Evolutionary conservation across 2,888 invertebrate species (phyloP), one percentile per base, ranked within the genome.

Genomic region (Rhaphigaster nebulosa): DNA sequence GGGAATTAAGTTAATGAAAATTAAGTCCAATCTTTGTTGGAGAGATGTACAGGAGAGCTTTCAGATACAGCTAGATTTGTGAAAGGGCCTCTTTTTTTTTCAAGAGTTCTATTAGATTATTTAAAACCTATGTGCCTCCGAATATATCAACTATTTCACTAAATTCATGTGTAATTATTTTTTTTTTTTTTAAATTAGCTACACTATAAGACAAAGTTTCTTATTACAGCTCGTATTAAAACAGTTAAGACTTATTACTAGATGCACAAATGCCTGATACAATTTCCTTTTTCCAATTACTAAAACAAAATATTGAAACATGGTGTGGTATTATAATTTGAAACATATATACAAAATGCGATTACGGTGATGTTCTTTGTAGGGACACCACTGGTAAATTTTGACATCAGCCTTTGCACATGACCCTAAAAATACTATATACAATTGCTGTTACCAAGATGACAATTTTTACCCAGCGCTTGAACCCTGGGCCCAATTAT

Each of bases 351-450:
- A 89, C 89, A 89, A 89, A 34, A 76, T 23, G 89, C 45, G 89
- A 76, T 70, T 76, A 76, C 76, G 26, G 70, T 76, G 89, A 38
- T 89, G 45, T 6, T 50, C 76, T 29, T n/a, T 29, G 20, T 6
- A 23, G 34, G 23, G 41, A n/a, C 56, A 88, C 26, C 88, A 76
- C 76, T 89, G 89, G 89, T 89, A 90, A 90, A 90, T 90, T 90
- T 90, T 84, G 90, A 90, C 60, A 54, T 90, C 89, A 90, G 90
- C 90, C 65, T 90, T 91, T 91, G 91, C 91, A 91, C 91, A 91
- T 91, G 90, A 87, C 91, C 91, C 91, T 91, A 91, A 90, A 89
- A 91, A 90, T 91, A 90, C 76, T 91, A 91, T 91, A 60, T 91
- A 91, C 90, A 91, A 91, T 87, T 60, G 50, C 70, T 89, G 87